A percentile compares a stretch with the other conserved stretches of the same genome.
Evolutionary conservation across 1,140 invertebrate species (phyloP).

Genomic region (Archivesica marissinica): DNA sequence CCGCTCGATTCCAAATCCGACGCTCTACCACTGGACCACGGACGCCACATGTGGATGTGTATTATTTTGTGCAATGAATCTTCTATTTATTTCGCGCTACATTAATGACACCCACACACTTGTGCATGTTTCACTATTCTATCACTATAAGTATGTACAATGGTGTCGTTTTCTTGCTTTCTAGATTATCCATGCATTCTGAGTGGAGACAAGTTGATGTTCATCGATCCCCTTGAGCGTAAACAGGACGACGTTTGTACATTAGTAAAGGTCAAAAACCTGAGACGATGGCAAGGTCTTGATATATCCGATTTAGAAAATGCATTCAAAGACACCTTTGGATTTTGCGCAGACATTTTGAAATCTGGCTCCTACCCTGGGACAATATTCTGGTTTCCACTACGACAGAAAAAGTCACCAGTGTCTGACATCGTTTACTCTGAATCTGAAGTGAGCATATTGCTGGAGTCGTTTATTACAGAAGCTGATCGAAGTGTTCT

Average conservation of each 20-base stretch:
- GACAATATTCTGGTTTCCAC: constrained; percentile 75
- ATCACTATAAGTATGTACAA: no score
- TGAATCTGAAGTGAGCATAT: constrained; percentile 56
- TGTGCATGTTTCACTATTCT: no score
- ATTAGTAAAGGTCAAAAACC: background rate
- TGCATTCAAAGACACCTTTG: constrained; percentile 9
- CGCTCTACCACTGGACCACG: no score
- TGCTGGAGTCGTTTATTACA: constrained; percentile 66
- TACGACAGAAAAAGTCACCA: constrained; percentile 53
- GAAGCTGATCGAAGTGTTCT: constrained; percentile 61
- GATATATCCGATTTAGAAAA: background rate
- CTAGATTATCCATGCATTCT: constrained; percentile 32
- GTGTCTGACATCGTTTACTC: constrained; percentile 63
- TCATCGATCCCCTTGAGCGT: constrained; percentile 20
- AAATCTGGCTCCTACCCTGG: constrained; percentile 66
- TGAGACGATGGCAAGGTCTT: background rate
- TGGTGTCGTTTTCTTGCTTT: no score
- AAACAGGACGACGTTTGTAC: constrained; percentile 24
- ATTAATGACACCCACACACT: no score
- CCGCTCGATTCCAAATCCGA: no score
- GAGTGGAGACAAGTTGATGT: constrained; percentile 17
- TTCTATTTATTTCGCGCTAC: no score
- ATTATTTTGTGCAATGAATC: no score
- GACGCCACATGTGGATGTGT: no score
- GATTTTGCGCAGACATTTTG: background rate